Base-by-base conservation (phyloP, 1,140 invertebrate species). In the Drosophila chauvacae region DNA sequence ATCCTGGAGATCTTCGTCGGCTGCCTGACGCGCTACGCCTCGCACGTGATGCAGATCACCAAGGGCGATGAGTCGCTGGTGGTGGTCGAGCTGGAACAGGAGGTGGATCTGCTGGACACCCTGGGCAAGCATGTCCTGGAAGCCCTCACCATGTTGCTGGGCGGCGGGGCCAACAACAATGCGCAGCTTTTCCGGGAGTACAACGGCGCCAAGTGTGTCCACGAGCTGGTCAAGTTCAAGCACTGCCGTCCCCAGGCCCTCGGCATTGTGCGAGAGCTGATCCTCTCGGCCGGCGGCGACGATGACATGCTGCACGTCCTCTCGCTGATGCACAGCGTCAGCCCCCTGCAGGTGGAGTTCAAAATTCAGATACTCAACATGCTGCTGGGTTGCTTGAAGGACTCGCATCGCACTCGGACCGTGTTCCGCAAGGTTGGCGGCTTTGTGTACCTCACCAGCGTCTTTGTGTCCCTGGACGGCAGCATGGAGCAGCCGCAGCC, bases 361-460 rank as follows among this genome's bases (percentile, higher is more conserved):
- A 99, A 98, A 93, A 96, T 96, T 53, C 96, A 98, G 88, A 98
- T 99, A 92, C 93, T 99, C 18, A 98, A 98, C 93, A 97, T 97
- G 55, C 93, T 99, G 55, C 93, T 98, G 45, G 95, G 95, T 62
- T 98, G 98, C 87, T 94, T 99, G 42, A 95, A 97, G 77, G 98
- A 99, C 86, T 98, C 97, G 68, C 99, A 99, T 93, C 95, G 98
- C 72, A 98, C 98, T 7, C 95, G 99, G 80, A 98, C 98, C 16
- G 97, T 99, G 47, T 99, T 99, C 93, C 95, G 99, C 77, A 99
- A 99, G 94, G 97, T 98, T 81, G 98, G 98, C 72, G 99, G 98
- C 16, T 99, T 99, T 93, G 97, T 99, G 1, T 99, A 99, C 92
- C 96, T 99, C 1, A 98, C 99, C 93, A 98, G 98, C 77, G 97